phyloP scores from a whole-genome alignment of 2,113 vertebrate genomes.

The Noturus placidus region DNA sequence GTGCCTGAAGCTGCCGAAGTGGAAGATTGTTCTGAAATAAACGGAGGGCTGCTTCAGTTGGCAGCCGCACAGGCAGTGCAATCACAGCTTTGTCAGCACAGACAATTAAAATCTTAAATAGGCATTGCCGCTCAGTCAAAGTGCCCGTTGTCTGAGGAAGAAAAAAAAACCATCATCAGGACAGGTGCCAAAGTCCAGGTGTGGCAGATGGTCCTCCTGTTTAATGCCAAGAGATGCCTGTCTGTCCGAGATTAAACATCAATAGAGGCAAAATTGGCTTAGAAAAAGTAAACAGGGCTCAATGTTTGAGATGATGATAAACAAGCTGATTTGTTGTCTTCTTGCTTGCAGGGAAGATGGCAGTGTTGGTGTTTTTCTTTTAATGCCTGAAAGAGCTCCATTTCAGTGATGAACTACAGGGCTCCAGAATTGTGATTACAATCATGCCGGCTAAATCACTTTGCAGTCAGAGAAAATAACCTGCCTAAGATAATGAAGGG shows the following conservation, averaged over 20 bases:
- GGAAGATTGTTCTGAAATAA: conserved; percentile 28
- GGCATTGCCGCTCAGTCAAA: conserved; percentile 34
- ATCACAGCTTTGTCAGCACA: conserved; percentile 48
- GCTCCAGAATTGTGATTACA: conserved; percentile 59
- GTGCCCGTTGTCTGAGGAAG: conserved; percentile 28
- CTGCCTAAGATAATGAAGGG: conserved; percentile 71
- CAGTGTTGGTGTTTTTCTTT: conserved; percentile 21
- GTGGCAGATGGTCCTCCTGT: conserved; percentile 30
- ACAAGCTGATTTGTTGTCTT: conserved; percentile 10
- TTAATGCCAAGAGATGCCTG: conserved; percentile 38
- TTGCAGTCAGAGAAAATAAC: conserved; percentile 60
- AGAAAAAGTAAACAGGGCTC: background rate
- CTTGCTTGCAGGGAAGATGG: conserved; percentile 1
- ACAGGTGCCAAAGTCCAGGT: conserved; percentile 44
- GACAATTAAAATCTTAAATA: conserved; percentile 43
- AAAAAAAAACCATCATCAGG: conserved; percentile 15
- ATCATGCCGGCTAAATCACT: conserved; percentile 62
- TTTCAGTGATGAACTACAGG: conserved; percentile 40
- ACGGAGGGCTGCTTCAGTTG: conserved; percentile 31
- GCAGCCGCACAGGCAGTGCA: conserved; percentile 33
- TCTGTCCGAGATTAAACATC: conserved; percentile 40
- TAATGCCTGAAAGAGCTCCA: conserved; percentile 13
- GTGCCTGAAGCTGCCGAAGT: conserved; percentile 13
- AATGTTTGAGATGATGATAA: conserved; percentile 33
- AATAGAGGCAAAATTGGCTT: background rate